Conservation (phyloP, 2,797 vertebrate species). For the Dendrocincla fuliginosa region DNA sequence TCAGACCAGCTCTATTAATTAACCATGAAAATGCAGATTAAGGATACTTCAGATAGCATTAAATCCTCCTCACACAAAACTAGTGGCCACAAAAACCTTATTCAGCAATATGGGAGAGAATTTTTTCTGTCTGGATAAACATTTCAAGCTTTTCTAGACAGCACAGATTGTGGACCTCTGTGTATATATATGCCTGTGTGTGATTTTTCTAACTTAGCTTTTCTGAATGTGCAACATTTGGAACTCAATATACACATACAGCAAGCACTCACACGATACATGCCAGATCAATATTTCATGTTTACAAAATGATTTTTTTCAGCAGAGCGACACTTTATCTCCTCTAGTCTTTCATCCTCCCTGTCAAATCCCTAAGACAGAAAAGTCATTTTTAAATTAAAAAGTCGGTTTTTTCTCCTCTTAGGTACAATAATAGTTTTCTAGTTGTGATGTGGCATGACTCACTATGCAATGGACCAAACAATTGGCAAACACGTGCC, state of each 20-base stretch:
- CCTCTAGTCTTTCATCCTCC: conserved; percentile 6
- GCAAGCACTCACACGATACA: background rate
- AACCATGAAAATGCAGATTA: conserved; percentile 49
- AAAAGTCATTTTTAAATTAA: conserved; percentile 59
- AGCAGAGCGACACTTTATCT: conserved; percentile 8
- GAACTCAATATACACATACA: conserved; percentile 9
- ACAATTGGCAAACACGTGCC: background rate
- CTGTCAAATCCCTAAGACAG: conserved; percentile 44
- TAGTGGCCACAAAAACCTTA: background rate
- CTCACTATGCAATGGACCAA: background rate
- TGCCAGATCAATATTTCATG: conserved; percentile 64
- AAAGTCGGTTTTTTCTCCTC: conserved; percentile 48
- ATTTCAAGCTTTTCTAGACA: conserved; percentile 2
- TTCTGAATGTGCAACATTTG: conserved; percentile 24
- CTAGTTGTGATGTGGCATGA: background rate
- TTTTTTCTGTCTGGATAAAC: conserved; percentile 12
- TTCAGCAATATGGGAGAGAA: background rate
- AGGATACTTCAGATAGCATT: background rate
- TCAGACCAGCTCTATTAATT: conserved; percentile 44
- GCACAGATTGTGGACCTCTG: background rate
- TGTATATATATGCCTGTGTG: background rate
- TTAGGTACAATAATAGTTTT: conserved; percentile 36
- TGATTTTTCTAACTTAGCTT: conserved; percentile 53
- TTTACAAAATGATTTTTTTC: conserved; percentile 53
- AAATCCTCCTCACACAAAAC: background rate